Evolutionary conservation across 2,888 invertebrate species (phyloP).

Genomic region (Venustoraphidia nigricollis): DNA sequence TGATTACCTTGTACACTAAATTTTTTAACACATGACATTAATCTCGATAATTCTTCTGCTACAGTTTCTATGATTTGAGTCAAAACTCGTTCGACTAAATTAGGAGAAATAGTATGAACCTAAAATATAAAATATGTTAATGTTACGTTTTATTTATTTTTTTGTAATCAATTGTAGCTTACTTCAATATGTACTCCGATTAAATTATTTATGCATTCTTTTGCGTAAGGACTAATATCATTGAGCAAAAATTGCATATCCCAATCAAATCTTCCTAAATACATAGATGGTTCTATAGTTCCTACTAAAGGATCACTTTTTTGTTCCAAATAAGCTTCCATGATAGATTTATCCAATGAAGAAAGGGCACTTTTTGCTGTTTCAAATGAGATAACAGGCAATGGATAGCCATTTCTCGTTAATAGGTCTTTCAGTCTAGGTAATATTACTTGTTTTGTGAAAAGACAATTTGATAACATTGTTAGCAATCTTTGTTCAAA

Average conservation of each 20-base stretch:
- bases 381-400: constrained; percentile 53
- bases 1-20: constrained; percentile 55
- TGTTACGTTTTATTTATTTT: neutral
- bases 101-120: constrained; percentile 66
- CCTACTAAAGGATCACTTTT: constrained; percentile 90
- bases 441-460: constrained; percentile 59
- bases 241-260: constrained; percentile 58
- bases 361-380: constrained; percentile 47
- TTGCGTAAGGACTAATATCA: constrained; percentile 76
- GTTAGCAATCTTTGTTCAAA: constrained; percentile 74
- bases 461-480: constrained; percentile 77
- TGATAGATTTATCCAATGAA: constrained; percentile 42
- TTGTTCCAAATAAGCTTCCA: constrained; percentile 74
- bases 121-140: constrained; percentile 20
- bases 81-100: constrained; percentile 54
- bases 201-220: constrained; percentile 71
- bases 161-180: constrained; percentile 7
- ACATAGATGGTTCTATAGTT: constrained; percentile 94
- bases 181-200: constrained; percentile 66
- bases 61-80: constrained; percentile 79
- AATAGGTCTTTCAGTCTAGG: constrained; percentile 55
- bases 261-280: constrained; percentile 78
- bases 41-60: constrained; percentile 78
- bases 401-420: constrained; percentile 54
- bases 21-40: constrained; percentile 63